Evolutionary conservation across 2,113 vertebrate species (phyloP), one percentile per base, ranked within the genome.

Genomic region (Notarius quadriscutis): DNA sequence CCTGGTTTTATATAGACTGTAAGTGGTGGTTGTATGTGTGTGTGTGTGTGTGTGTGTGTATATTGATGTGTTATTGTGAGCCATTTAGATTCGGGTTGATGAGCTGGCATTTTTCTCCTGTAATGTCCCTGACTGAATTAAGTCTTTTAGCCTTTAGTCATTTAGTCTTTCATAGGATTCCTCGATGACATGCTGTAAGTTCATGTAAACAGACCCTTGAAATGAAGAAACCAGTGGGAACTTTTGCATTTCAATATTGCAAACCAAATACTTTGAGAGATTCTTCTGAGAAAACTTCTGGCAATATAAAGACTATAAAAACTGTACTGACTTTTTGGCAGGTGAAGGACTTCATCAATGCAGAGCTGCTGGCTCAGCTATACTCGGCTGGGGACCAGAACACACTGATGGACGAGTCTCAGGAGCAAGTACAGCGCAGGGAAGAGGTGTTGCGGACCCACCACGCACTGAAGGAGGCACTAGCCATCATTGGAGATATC

Each of bases 261-360:
- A 58, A 18, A 12, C 30, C n/a, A 10, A 65, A 5, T 2, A 10
- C 20, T 72, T 72, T 41, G 27, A 34, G 69, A 72, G 69, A 41
- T 72, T 48, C 15, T 22, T 11, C 4, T 17, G 14, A 79, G 51
- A 51, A 51, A 51, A 77, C 18, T 5, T 34, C 27, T 18, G 30
- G 34, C 7, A 17, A 2, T 18, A 18, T 74, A 9, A 74, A 12
- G 17, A 57, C 7, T n/a, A 27, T 27, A 41, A 25, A 58, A 25
- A n/a, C 0, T 74, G 17, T 69, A 17, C 30, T 27, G 22, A 12
- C 15, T 63, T 48, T 57, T 72, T 27, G 55, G 88, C 55, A 99
- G 98, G 97, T 99, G n/a, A 99, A 99, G 88, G 97, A 98, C 67
- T 99, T 99, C 91, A 99, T 99, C 89, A 98, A 98, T 0, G 97